Percentiles rank a stretch among this genome's conserved stretches.
phyloP scores from a whole-genome alignment of 2,888 invertebrate genomes.

The Dryobota labecula region DNA sequence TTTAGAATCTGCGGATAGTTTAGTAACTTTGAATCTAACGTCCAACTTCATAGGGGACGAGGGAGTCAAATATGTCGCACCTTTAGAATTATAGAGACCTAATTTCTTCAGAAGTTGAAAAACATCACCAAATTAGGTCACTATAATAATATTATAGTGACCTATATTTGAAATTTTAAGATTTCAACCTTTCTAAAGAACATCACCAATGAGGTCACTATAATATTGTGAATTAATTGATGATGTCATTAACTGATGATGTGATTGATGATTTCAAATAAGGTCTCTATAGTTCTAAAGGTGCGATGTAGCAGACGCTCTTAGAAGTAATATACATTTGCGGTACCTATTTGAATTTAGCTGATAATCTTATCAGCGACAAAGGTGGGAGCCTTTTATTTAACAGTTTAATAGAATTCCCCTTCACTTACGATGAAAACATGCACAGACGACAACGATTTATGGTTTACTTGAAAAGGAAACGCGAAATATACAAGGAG shows the following conservation, averaged over 20 bases:
- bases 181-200: no score
- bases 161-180: no score
- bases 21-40: constrained; percentile 77
- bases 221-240: no score
- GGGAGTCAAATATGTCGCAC: constrained; percentile 75
- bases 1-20: constrained; percentile 65
- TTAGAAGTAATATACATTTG: constrained; percentile 79
- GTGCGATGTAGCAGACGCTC: constrained; percentile 74
- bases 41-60: constrained; percentile 78
- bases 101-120: no score
- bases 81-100: no score
- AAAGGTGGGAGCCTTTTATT: constrained; percentile 73
- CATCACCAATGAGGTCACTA: no score
- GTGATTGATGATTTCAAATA: no score
- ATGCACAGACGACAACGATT: constrained; percentile 61
- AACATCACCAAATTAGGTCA: no score
- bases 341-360: constrained; percentile 80
- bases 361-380: constrained; percentile 76
- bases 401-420: constrained; percentile 72
- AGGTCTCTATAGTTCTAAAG: no score
- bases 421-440: constrained; percentile 72
- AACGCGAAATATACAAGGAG: constrained; percentile 44
- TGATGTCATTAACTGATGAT: no score
- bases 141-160: no score
- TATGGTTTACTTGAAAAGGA: constrained; percentile 63